Evolutionary conservation across 2,888 invertebrate species (phyloP), one percentile per base, ranked within the genome.

Genomic region (Pantelozetes paolii): DNA sequence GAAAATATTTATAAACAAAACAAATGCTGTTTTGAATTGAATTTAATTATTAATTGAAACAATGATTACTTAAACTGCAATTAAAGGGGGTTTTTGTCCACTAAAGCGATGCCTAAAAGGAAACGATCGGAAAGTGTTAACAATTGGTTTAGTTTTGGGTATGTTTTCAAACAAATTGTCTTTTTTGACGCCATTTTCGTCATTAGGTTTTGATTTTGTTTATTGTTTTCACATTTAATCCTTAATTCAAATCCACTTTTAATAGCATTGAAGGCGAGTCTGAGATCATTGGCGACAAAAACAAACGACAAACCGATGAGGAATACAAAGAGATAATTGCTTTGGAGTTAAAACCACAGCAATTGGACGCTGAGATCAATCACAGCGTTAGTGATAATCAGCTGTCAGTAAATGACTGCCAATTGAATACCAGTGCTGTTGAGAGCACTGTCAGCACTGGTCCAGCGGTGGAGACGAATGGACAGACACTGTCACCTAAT

Each of bases 61-160:
- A 57, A 57, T 57, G 57, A 57, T 57, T 57, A 57, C 57, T 13
- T 57, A 23, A 57, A 9, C 57, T 13, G n/a, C 15, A 15, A 11
- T 42, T 42, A 48, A 6, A 48, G 15, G 18, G 15, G 15, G 15
- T 9, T 3, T 48, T 48, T 15, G 48, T 2, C 13, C 20, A 28
- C 2, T 23, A 57, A 57, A n/a, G n/a, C n/a, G n/a, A 57, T 57
- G 57, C 57, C 57, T 2, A 57, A 57, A 57, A 57, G 57, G 28
- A 57, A 57, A 23, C 57, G 57, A 57, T 20, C 28, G 26, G 57
- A 57, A 57, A 57, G 57, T 57, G 26, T 57, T 9, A 26, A 26
- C 28, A n/a, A 57, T 57, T 57, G 57, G 57, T 23, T 48, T 15
- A n/a, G 5, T 23, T 57, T 57, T 57, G 20, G 57, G 57, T 57